phyloP scores from a whole-genome alignment of 1,140 invertebrate genomes.

The Drosophila malerkotliana region DNA sequence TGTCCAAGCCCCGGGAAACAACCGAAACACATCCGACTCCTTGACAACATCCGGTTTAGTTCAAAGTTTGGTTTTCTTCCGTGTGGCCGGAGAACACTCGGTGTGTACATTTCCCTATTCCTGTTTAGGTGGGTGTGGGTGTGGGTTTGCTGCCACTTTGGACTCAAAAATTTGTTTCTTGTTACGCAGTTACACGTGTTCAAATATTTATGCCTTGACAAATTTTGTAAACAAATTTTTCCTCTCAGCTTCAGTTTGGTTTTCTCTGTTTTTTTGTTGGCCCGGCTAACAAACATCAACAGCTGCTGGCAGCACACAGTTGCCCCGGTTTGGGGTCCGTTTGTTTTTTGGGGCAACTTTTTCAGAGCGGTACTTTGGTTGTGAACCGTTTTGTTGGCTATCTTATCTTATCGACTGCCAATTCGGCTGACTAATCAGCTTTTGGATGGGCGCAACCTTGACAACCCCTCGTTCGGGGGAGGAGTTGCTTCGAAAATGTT shows the following conservation, averaged over 20 bases:
- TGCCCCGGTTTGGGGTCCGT: slow-evolving; percentile 22
- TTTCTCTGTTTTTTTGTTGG: slow-evolving; percentile 26
- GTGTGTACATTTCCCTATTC: slow-evolving; percentile 52
- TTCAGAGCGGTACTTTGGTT: neutral
- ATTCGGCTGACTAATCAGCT: slow-evolving; percentile 45
- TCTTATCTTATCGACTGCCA: slow-evolving; percentile 48
- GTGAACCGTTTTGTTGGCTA: slow-evolving; percentile 25
- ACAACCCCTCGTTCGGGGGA: slow-evolving; percentile 17
- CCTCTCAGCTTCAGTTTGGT: slow-evolving; percentile 31
- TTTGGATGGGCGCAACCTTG: slow-evolving; percentile 48
- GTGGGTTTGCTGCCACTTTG: slow-evolving; percentile 10
- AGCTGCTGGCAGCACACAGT: slow-evolving; percentile 41
- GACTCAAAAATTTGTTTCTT: slow-evolving; percentile 42
- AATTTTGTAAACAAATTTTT: slow-evolving; percentile 60
- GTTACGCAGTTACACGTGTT: slow-evolving; percentile 55
- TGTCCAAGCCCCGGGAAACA: slow-evolving; percentile 25
- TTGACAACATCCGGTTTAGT: slow-evolving; percentile 46
- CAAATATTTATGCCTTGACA: slow-evolving; percentile 61
- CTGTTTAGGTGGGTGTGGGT: slow-evolving; percentile 1
- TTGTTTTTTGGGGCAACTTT: slow-evolving; percentile 40
- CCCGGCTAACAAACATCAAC: slow-evolving; percentile 42
- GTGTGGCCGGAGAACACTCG: slow-evolving; percentile 24
- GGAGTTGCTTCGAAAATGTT: neutral
- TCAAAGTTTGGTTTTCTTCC: slow-evolving; percentile 51
- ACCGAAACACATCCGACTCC: slow-evolving; percentile 14